Base-by-base conservation (phyloP, 2,888 invertebrate genomes). In the Sturmia bella region DNA sequence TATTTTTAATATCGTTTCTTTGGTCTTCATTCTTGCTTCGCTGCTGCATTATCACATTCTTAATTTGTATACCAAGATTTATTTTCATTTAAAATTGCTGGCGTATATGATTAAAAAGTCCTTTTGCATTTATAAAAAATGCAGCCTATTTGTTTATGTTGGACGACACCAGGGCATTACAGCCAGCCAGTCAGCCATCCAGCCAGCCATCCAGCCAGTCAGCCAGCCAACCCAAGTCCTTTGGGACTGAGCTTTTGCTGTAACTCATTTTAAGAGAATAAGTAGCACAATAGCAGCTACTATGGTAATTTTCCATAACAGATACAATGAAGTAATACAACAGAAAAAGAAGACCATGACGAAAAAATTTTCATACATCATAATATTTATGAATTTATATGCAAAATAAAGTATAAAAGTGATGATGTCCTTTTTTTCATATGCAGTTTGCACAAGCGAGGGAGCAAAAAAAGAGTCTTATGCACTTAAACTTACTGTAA, bases 401-500 rank as follows among this genome's bases (percentile, higher is more conserved):
- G 39, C n/a, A 61, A 27, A 21, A n/a, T 11, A 21, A 41, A 24
- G 7, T 19, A 32, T 15, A 24, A 59, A 32, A 59, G 15, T 6
- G 7, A 19, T 41, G 7, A 41, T 24, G 37, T 21, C 21, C 13
- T 19, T 64, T 48, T 63, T 63, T 45, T 15, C 12, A 19, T 13
- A 1, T 37, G 32, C 32, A n/a, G n/a, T 57, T 39, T 21, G 0
- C 9, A 7, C 17, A 41, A n/a, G n/a, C 9, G 57, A 1, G n/a
- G 1, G 7, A 24, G 39, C 12, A 43, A 68, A 68, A 52, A n/a
- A n/a, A n/a, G n/a, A n/a, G n/a, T n/a, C n/a, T 64, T 57, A 6
- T 37, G 24, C n/a, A 52, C 59, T 56, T 32, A 84, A 84, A 94
- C 96, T 95, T 92, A 97, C 97, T 95, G 91, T 97, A 97, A 84